phyloP scores from a whole-genome alignment of 1,140 invertebrate species.

The Rhysida immarginata region DNA sequence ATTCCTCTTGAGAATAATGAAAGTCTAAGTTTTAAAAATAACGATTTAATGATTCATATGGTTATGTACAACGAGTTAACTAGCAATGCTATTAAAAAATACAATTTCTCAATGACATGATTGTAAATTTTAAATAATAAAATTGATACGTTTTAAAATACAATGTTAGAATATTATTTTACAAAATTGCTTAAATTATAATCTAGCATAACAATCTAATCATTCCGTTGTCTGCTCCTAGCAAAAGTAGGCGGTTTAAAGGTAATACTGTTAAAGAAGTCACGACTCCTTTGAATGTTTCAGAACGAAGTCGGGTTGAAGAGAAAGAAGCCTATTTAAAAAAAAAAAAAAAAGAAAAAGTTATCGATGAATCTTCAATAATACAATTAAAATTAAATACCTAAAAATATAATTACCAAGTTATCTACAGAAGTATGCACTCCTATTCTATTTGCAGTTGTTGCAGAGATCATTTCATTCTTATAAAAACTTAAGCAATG shows the following conservation, averaged over 20 bases:
- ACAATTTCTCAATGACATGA: no score
- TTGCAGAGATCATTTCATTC: conserved; percentile 42
- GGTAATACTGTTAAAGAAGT: conserved; percentile 76
- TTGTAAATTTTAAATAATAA: no score
- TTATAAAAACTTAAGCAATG: conserved; percentile 72
- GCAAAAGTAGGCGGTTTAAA: conserved; percentile 66
- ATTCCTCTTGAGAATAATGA: no score
- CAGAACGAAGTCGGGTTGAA: conserved; percentile 67
- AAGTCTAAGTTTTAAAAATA: no score
- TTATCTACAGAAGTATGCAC: conserved; percentile 59
- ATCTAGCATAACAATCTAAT: conserved; percentile 66
- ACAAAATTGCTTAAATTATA: not conserved
- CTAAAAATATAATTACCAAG: no score
- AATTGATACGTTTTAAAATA: no score
- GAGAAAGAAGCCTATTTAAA: conserved; percentile 50
- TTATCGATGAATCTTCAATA: no score
- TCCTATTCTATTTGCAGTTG: conserved; percentile 65
- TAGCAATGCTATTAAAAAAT: no score
- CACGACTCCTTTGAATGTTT: conserved; percentile 78
- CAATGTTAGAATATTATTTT: no score
- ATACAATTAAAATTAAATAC: no score
- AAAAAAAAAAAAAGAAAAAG: conserved; percentile 7
- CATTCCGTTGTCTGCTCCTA: conserved; percentile 78
- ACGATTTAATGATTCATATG: no score
- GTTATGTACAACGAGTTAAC: no score